These are phyloP conservation scores for Ageneiosus marmoratus DNA, from an alignment of 2,113 vertebrate species.

Conservation along the genomic window DNA sequence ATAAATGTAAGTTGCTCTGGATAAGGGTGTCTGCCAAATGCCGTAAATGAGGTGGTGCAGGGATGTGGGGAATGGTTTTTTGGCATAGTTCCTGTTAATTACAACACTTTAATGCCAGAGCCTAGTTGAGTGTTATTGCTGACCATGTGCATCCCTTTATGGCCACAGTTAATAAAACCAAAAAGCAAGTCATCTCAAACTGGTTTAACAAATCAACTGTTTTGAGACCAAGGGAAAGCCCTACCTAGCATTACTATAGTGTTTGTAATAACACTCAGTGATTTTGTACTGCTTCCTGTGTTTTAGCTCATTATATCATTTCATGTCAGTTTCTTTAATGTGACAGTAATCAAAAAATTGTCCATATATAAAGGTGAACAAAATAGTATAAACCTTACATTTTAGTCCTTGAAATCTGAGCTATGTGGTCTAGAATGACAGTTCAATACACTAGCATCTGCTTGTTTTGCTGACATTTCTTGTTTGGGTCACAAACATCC, in stretches of 20 bases:
- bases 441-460: slow-evolving; percentile 45
- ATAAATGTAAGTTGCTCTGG: no score
- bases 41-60: no score
- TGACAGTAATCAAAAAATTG: not conserved
- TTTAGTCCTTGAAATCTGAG: not conserved
- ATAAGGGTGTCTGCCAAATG: no score
- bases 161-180: not conserved
- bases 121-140: not conserved
- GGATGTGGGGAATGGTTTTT: no score
- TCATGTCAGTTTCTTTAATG: not conserved
- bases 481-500: slow-evolving; percentile 32
- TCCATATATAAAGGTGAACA: not conserved
- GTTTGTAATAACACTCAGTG: not conserved
- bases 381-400: not conserved
- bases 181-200: not conserved
- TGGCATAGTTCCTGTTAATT: no score
- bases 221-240: not conserved
- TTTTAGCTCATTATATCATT: not conserved
- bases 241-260: not conserved
- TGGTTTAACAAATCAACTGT: not conserved
- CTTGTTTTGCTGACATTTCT: slow-evolving; percentile 48
- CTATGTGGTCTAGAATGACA: slow-evolving; percentile 26
- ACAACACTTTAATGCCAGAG: not conserved
- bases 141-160: not conserved
- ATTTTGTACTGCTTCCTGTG: not conserved